Evolutionary conservation across 2,797 vertebrate genomes (phyloP), one percentile per base, ranked within the genome.

Genomic region (Kryptopterus vitreolus): DNA sequence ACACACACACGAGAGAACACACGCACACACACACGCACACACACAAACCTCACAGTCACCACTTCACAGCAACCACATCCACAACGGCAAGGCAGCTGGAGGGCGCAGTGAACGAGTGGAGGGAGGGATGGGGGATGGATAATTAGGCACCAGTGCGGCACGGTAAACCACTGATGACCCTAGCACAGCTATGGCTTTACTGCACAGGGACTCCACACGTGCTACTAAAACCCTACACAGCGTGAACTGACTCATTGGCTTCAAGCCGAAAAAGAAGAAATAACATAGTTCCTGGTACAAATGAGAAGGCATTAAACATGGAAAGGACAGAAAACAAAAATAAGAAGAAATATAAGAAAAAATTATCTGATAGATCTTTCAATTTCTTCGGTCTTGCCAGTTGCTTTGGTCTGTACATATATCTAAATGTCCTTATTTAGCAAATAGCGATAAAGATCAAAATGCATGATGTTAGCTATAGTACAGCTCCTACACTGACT

Each of bases 91-190:
- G 68, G 48, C 68, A 52, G 48, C 68, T 16, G 15, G 52, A 76
- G 66, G 55, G 48, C 63, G 8, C 68, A 71, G 38, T 57, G 26
- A 59, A 82, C 31, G 35, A 84, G 84, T 50, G 81, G 69, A 77
- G 63, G 71, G 72, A 68, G 69, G 48, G 80, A 62, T 50, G 75
- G 59, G 58, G 69, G 66, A 70, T 81, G 80, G 75, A 86, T 72
- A 80, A 86, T 82, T 77, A 80, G 69, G 55, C 77, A 71, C 8
- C 35, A 70, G 62, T 4, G 48, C 31, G 12, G 38, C 84, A 65
- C 55, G 33, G 73, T 58, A 72, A 70, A 57, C 29, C 57, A 62
- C 46, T 33, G 70, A 74, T 1, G 24, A 69, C 43, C 43, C 15
- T 7, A 26, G 18, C 68, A n/a, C 15, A 33, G 43, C 62, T 65